A percentile compares a stretch with the other conserved stretches of the same genome.
Conservation (phyloP, 2,113 vertebrate genomes). For the Hiodon tergisus region DNA sequence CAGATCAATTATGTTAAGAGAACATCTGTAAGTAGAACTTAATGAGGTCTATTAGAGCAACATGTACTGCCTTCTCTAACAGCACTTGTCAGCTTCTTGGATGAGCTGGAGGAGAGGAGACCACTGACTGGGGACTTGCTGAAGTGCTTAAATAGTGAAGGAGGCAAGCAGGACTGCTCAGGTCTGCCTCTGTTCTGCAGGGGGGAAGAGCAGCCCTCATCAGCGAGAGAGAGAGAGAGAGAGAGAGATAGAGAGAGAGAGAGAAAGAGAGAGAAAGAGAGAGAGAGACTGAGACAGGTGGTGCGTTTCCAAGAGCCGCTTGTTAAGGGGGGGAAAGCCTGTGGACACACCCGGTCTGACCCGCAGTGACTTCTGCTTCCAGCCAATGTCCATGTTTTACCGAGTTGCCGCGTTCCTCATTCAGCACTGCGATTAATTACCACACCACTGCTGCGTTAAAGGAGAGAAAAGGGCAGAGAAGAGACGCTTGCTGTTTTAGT, state of each 20-base stretch:
- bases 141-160: constrained; percentile 93
- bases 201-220: constrained; percentile 39
- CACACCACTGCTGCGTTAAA: no score
- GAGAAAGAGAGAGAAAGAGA: constrained; percentile 22
- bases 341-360: no score
- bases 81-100: constrained; percentile 99
- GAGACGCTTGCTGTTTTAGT: no score
- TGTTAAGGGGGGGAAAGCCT: no score
- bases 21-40: constrained; percentile 99
- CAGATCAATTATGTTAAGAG: constrained; percentile 99
- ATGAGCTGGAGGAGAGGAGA: constrained; percentile 85
- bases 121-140: constrained; percentile 95
- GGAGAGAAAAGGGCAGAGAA: no score
- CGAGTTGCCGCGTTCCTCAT: no score
- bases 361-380: no score
- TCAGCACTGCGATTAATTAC: no score
- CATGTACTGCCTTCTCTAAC: constrained; percentile 98
- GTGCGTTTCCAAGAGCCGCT: no score
- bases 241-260: constrained; percentile 13
- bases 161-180: constrained; percentile 56
- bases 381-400: no score
- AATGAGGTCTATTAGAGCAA: constrained; percentile 99
- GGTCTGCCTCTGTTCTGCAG: constrained; percentile 65
- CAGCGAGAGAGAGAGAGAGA: constrained; percentile 38
- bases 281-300: no score